Percentiles rank a stretch among this genome's conserved stretches.
These are phyloP conservation scores for Drosophila infuscata DNA, from an alignment of 2,888 invertebrate genomes.

Conservation along the genomic window DNA sequence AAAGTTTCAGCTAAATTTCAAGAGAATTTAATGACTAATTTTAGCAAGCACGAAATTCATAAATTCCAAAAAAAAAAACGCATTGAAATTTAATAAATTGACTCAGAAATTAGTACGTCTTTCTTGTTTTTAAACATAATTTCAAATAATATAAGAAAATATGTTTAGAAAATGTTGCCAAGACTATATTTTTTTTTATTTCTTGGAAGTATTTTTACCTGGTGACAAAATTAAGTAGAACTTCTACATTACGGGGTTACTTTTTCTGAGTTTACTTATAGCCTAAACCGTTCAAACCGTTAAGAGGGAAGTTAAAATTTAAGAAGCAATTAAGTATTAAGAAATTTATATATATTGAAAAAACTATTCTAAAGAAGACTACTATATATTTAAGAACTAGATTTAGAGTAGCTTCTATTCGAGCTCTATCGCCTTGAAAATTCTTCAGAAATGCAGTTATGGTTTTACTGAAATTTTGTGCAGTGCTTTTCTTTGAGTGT, in stretches of 20 bases:
- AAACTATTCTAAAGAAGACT: neutral
- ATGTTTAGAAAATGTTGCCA: too few relatives aligned
- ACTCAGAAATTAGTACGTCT: neutral
- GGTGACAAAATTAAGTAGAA: too few relatives aligned
- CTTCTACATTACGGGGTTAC: too few relatives aligned
- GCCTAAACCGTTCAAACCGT: too few relatives aligned
- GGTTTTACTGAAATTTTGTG: too few relatives aligned
- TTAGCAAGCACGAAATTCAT: neutral
- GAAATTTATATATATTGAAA: too few relatives aligned
- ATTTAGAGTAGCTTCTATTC: neutral
- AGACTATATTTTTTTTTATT: too few relatives aligned
- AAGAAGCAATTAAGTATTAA: too few relatives aligned
- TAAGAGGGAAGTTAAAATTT: too few relatives aligned
- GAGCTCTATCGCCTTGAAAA: neutral
- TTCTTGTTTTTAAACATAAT: neutral
- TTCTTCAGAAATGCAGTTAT: neutral
- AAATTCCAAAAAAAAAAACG: neutral
- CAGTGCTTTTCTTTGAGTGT: neutral
- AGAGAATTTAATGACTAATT: neutral
- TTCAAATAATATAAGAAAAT: neutral
- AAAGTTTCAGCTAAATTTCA: neutral
- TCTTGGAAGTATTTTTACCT: too few relatives aligned
- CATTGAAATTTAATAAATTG: too few relatives aligned
- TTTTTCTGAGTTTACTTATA: too few relatives aligned
- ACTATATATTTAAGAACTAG: neutral